A percentile compares a stretch with the other conserved stretches of the same genome.
These are phyloP conservation scores for Zaprionus ghesquierei DNA, from an alignment of 1,140 invertebrate genomes.

Conservation along the genomic window DNA sequence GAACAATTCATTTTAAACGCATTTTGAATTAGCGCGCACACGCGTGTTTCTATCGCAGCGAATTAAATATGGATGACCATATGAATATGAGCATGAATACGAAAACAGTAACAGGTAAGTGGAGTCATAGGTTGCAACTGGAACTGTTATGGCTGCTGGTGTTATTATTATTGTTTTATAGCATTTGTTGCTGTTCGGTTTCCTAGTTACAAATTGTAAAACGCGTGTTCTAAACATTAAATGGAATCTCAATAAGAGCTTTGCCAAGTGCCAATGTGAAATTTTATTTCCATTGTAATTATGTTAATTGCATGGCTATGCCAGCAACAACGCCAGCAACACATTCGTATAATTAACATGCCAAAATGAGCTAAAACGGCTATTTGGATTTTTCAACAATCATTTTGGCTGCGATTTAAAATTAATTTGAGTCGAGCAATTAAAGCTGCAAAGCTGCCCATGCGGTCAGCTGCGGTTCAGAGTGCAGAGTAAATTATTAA, in stretches of 20 bases:
- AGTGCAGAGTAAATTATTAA: slow-evolving; percentile 71
- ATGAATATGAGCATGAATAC: slow-evolving; percentile 7
- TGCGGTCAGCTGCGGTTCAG: not conserved
- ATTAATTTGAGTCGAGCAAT: not conserved
- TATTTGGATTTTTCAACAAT: not conserved
- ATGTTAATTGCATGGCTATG: slow-evolving; percentile 38
- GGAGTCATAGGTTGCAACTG: not conserved
- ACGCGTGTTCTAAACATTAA: slow-evolving; percentile 40
- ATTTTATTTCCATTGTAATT: slow-evolving; percentile 47
- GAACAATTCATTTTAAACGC: slow-evolving; percentile 56
- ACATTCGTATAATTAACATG: slow-evolving; percentile 10
- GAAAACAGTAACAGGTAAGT: not conserved
- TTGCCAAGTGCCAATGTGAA: slow-evolving; percentile 29
- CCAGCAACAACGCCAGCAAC: not conserved
- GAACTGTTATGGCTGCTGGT: not conserved
- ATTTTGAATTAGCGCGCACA: slow-evolving; percentile 41
- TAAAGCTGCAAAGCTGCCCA: not conserved
- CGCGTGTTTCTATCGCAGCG: slow-evolving; percentile 16
- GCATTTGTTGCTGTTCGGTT: slow-evolving; percentile 6
- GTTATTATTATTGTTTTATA: not conserved
- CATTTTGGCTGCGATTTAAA: not conserved
- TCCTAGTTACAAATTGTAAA: slow-evolving; percentile 55
- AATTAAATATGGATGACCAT: slow-evolving; percentile 3
- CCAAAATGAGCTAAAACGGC: not conserved
- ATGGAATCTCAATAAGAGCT: slow-evolving; percentile 38